Evolutionary conservation across 2,797 vertebrate species (phyloP), one percentile per base, ranked within the genome.

Genomic region (Pachyuromys duprasi): DNA sequence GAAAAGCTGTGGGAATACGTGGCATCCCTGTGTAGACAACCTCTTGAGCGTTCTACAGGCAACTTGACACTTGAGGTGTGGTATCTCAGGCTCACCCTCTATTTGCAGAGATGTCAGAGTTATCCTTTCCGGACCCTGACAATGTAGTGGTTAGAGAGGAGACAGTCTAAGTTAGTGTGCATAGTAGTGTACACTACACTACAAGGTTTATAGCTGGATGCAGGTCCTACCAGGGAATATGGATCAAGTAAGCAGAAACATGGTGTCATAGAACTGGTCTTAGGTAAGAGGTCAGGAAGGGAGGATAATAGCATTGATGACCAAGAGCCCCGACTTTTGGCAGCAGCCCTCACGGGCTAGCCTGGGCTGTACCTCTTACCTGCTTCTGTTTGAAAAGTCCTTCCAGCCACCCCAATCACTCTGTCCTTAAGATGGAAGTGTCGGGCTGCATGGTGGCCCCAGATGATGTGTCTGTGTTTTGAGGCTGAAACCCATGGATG

Each of bases 221-320:
- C 69, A 12, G 55, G 57, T 9, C 24, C 28, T 3, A 18, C 14
- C 57, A 62, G 0, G 0, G 42, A 69, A 28, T 11, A 4, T 1
- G 2, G 11, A 18, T 33, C 67, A 6, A 0, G n/a, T 24, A 55
- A 3, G 31, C 2, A 49, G n/a, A 55, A 65, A 24, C 8, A 5
- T 65, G 62, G 62, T 15, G 7, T 17, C 3, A 0, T 14, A 33
- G 49, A 45, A 20, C 28, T 0, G 78, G 49, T 33, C 0, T 0
- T 14, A 31, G 24, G 33, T 57, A 53, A 26, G 80, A 2, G 65
- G 33, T 11, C 4, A 8, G 60, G 79, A 83, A 45, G 9, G 72
- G 18, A 75, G 55, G 57, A 8, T 13, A 28, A 0, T 3, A 3
- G 8, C 42, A n/a, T 0, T 3, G 31, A 33, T 0, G 9, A 13